Conservation (phyloP, 2,113 vertebrate species). For the Crypturellus undulatus region DNA sequence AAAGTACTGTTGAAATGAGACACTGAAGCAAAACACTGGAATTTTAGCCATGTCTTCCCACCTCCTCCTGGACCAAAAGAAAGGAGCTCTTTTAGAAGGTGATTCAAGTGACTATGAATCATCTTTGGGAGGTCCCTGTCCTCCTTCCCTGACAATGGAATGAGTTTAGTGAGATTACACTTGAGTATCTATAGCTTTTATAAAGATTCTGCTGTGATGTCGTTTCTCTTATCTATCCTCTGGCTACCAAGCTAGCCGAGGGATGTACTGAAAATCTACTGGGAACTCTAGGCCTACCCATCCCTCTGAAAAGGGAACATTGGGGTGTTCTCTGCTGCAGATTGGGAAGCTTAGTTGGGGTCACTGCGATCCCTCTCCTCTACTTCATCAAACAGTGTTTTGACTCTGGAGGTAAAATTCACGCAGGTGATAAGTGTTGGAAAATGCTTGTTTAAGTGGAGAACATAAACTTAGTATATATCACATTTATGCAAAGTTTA, state of each 20-base stretch:
- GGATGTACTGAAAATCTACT: neutral
- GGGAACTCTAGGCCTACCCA: neutral
- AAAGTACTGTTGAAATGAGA: neutral
- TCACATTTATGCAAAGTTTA: neutral
- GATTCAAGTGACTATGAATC: constrained; percentile 41
- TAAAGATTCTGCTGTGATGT: neutral
- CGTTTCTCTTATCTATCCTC: neutral
- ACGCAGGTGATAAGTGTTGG: neutral
- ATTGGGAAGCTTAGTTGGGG: neutral
- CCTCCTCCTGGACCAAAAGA: neutral
- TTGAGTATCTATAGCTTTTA: neutral
- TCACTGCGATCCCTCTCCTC: neutral
- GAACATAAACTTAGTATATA: neutral
- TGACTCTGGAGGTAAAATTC: neutral
- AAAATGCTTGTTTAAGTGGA: neutral
- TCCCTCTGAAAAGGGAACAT: neutral
- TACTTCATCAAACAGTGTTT: neutral
- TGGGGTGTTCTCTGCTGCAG: neutral
- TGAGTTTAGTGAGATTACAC: neutral
- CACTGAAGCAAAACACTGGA: neutral
- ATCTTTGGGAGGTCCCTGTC: constrained; percentile 1
- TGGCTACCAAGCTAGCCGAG: neutral
- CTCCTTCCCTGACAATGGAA: constrained; percentile 2
- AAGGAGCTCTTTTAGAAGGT: neutral
- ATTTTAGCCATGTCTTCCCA: neutral